Base-by-base conservation (phyloP, 2,113 vertebrate species). In the Elgaria multicarinata region DNA sequence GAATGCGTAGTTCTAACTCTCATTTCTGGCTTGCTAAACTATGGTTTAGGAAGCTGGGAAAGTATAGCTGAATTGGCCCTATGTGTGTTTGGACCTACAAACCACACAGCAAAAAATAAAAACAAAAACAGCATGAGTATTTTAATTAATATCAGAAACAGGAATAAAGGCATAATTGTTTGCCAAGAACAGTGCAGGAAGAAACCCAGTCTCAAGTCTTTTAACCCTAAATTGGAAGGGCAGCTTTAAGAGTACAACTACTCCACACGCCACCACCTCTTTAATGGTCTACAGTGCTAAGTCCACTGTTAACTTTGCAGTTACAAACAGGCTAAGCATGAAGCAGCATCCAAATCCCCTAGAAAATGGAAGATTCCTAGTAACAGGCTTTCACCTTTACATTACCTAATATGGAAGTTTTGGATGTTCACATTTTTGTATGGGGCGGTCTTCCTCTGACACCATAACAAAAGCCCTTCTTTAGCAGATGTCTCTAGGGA, bases 341-440 rank as follows among this genome's bases (percentile, higher is more conserved):
- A 78, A 82, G 69, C 36, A 85, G 62, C 39, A 69, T 28, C 31
- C 81, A 85, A 39, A 92, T 44, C 26, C 53, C 31, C 0, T 55
- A 2, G 26, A 90, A 90, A 78, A 85, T 88, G 84, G 3, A 12
- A 77, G 42, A 82, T 2, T 28, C 8, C 55, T 89, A 93, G 75
- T 36, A 13, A 69, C 86, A 67, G 71, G n/a, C 50, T 66, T 71
- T 7, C 20, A 64, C 44, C 85, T 1, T 33, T 28, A 90, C 91
- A 95, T 95, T 84, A 99, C 99, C 99, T 99, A 96, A 99, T 99
- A 95, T 99, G 99, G 97, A 99, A 99, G 97, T 99, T 99, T 92
- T 99, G 99, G 95, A 99, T 99, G 97, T 99, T 99, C 95, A 99
- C 99, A 3, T 99, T 99, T 97, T 99, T 99, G 97, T 99, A 99